Evolutionary conservation across 2,113 vertebrate genomes (phyloP).

Genomic region (human (Homo sapiens)): GRCh38 chr7:120657001-120657500

Average conservation of each 20-base stretch:
- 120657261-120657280: conserved; percentile 2
- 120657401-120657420: neutral
- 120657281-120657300: neutral
- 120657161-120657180: conserved; percentile 2
- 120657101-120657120: conserved; percentile 2
- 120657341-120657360: neutral
- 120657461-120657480: no score
- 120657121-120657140: neutral
- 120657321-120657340: neutral
- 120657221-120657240: neutral
- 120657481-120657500: no score
- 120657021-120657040: conserved; percentile 15
- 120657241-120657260: neutral
- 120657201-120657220: neutral
- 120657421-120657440: neutral
- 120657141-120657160: conserved; percentile 20
- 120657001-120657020: conserved; percentile 63
- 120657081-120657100: neutral
- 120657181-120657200: neutral
- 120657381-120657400: neutral
- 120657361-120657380: neutral
- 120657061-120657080: neutral
- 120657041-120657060: neutral
- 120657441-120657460: no score
- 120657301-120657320: neutral